Percentiles rank a stretch among this genome's conserved stretches.
Conservation (phyloP, 2,888 invertebrate genomes). For the Dynastes tityus region DNA sequence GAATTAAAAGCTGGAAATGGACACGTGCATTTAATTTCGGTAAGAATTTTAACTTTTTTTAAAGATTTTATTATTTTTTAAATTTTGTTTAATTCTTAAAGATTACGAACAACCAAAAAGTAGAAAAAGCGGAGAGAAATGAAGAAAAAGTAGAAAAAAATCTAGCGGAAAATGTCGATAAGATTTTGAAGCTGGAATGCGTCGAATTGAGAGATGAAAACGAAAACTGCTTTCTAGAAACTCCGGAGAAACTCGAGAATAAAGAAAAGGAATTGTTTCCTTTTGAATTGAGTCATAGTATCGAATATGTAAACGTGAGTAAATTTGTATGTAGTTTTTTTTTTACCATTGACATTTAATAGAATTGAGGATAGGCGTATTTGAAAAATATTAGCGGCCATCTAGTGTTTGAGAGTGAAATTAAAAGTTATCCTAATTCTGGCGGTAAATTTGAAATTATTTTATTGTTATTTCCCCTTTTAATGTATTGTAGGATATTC, state of each 20-base stretch:
- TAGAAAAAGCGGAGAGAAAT: neutral
- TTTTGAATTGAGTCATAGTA: conserved; percentile 51
- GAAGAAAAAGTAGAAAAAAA: too few relatives aligned
- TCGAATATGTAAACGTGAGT: conserved; percentile 58
- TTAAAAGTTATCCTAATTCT: too few relatives aligned
- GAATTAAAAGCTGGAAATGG: neutral
- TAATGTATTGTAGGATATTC: conserved; percentile 60
- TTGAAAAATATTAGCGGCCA: too few relatives aligned
- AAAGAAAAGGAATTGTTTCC: conserved; percentile 54
- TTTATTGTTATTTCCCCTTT: too few relatives aligned
- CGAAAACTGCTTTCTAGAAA: neutral
- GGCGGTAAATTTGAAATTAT: too few relatives aligned
- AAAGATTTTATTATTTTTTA: neutral
- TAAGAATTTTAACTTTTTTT: neutral
- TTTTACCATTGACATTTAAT: neutral
- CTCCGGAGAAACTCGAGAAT: conserved; percentile 3
- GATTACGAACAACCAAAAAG: neutral
- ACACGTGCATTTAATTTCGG: conserved; percentile 13
- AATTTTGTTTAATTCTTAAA: too few relatives aligned
- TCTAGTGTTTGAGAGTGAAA: too few relatives aligned
- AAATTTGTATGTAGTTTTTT: neutral
- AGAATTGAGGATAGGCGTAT: neutral
- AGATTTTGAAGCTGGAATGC: conserved; percentile 25
- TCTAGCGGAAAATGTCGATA: neutral
- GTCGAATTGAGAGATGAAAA: conserved; percentile 18